These are phyloP conservation scores for Ischnura elegans DNA, from an alignment of 2,888 invertebrate species.

Conservation along the genomic window DNA sequence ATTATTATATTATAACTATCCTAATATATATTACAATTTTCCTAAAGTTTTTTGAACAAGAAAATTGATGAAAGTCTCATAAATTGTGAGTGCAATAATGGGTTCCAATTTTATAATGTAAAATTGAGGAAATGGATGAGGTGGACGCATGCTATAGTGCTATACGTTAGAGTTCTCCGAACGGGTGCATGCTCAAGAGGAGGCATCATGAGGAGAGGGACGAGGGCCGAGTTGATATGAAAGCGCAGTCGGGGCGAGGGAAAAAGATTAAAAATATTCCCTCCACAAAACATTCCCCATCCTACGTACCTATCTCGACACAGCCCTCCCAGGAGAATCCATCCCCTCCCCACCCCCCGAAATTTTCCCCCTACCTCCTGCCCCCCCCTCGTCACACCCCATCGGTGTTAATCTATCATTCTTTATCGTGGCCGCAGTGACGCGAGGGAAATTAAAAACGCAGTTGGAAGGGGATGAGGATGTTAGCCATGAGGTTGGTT, in stretches of 20 bases:
- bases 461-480: constrained; percentile 45
- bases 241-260: constrained; percentile 26
- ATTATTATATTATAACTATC: too few species aligned
- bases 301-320: not conserved
- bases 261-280: not conserved
- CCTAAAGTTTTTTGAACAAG: too few species aligned
- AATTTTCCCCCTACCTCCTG: not conserved
- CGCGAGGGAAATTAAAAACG: constrained; percentile 73
- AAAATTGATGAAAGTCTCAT: too few species aligned
- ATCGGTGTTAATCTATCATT: constrained; percentile 72
- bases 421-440: constrained; percentile 72
- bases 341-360: not conserved
- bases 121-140: too few species aligned
- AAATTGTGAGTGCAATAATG: too few species aligned
- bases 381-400: constrained; percentile 60
- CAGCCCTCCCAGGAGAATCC: not conserved
- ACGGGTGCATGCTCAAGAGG: too few species aligned
- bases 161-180: too few species aligned
- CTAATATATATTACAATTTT: too few species aligned
- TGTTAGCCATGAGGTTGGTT: not conserved
- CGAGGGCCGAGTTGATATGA: constrained; percentile 16
- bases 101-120: too few species aligned
- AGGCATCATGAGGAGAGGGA: too few species aligned
- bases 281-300: not conserved
- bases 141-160: too few species aligned